Evolutionary conservation across 2,888 invertebrate species (phyloP).

Genomic region (Crocallis elinguaria): DNA sequence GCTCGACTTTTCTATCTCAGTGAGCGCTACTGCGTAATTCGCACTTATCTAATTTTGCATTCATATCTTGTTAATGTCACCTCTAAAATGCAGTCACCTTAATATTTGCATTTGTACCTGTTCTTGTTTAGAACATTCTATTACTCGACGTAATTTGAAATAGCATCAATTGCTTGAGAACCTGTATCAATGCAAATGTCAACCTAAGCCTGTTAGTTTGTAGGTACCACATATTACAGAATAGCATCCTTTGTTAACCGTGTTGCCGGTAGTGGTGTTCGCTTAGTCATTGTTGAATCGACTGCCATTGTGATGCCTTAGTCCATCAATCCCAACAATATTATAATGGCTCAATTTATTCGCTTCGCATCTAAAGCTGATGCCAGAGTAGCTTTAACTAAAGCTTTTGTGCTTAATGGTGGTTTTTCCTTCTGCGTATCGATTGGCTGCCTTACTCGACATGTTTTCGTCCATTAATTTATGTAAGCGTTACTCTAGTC

Average conservation of each 20-base stretch:
- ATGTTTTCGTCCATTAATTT: constrained; percentile 19
- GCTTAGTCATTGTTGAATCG: constrained; percentile 59
- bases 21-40: constrained; percentile 47
- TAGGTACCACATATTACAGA: not conserved
- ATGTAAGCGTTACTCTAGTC: constrained; percentile 30
- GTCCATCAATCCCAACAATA: constrained; percentile 54
- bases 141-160: constrained; percentile 13
- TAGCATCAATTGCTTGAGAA: constrained; percentile 12
- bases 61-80: constrained; percentile 29
- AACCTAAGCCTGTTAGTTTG: constrained; percentile 30
- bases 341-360: constrained; percentile 60
- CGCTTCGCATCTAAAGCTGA: constrained; percentile 48
- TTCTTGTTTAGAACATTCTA: constrained; percentile 13
- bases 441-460: constrained; percentile 9
- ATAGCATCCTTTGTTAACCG: constrained; percentile 47
- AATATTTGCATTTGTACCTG: constrained; percentile 32
- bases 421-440: constrained; percentile 15
- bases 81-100: constrained; percentile 23
- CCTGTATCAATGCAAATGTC: constrained; percentile 29
- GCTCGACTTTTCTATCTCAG: constrained; percentile 45
- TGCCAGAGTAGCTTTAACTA: constrained; percentile 43
- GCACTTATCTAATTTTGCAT: constrained; percentile 41
- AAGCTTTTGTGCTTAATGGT: constrained; percentile 49
- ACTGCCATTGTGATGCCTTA: constrained; percentile 55
- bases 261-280: constrained; percentile 52